Evolutionary conservation across 2,888 invertebrate genomes (phyloP), one percentile per base, ranked within the genome.

Genomic region (Idaea aversata): DNA sequence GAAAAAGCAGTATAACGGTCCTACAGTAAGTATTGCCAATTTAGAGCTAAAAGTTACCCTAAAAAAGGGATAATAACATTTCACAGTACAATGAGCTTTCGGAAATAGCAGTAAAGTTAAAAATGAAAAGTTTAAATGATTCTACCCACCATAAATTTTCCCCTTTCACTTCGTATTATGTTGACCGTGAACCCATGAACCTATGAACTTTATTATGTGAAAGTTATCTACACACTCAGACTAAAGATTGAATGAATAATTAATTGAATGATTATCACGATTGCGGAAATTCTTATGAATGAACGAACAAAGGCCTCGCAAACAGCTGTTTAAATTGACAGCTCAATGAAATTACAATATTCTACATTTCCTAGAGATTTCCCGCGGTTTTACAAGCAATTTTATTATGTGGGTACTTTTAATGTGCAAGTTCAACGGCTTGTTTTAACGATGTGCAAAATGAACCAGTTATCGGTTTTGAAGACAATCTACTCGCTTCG

Each of bases 251-350:
- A 16, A 58, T 15, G 65, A 63, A 60, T 38, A 61, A 68, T 61
- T 67, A 69, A 76, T 67, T 62, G 70, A 75, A 70, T 74, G 74
- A 75, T 47, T 47, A 47, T 47, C 47, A 13, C 47, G 47, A 47
- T 13, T 13, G 10, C 47, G 47, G 47, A 47, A 47, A 47, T 47
- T 47, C 10, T 47, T 47, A 75, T 68, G 69, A 60, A 68, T 77
- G 69, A 76, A 78, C 75, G 70, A 78, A 73, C 72, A 72, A 72
- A 77, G 77, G 75, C 77, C 75, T 74, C 70, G 69, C 67, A 74
- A 80, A 80, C 82, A 81, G 82, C 83, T 82, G 83, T 77, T 81
- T 34, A 34, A n/a, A 15, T 57, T 59, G 62, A 15, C 59, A 61
- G 61, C 61, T 7, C 59, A 59, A 63, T 64, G 38, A 25, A 57